Evolutionary conservation across 2,888 invertebrate genomes (phyloP).

Genomic region (Helleia helle): DNA sequence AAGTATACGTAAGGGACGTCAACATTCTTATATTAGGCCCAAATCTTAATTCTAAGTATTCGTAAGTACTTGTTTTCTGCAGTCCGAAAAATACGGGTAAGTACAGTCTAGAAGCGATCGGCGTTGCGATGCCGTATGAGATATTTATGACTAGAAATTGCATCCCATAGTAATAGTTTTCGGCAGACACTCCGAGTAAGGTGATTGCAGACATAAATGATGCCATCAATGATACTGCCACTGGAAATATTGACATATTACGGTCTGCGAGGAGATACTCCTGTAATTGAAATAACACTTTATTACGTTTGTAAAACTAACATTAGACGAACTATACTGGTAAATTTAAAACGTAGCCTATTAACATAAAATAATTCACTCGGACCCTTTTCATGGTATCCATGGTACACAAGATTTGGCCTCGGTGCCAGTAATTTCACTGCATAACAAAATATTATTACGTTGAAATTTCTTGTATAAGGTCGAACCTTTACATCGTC

Average conservation of each 20-base stretch:
- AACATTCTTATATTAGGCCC: conserved; percentile 81
- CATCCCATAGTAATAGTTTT: conserved; percentile 88
- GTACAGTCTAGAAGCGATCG: conserved; percentile 83
- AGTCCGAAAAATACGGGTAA: conserved; percentile 90
- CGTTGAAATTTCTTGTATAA: too few relatives aligned
- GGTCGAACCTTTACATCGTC: too few relatives aligned
- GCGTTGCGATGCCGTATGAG: conserved; percentile 83
- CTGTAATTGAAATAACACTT: conserved; percentile 52
- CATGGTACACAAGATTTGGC: too few relatives aligned
- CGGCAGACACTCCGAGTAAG: conserved; percentile 89
- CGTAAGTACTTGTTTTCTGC: conserved; percentile 90
- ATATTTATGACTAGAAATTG: conserved; percentile 86
- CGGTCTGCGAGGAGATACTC: conserved; percentile 89
- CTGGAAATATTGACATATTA: conserved; percentile 85
- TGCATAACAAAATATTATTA: too few relatives aligned
- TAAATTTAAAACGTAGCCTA: too few relatives aligned
- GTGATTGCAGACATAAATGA: conserved; percentile 95
- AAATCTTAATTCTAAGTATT: conserved; percentile 93
- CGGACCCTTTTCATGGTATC: too few relatives aligned
- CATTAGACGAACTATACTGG: too few relatives aligned
- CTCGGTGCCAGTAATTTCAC: too few relatives aligned
- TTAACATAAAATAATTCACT: too few relatives aligned
- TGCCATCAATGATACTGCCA: conserved; percentile 93
- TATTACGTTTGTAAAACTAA: too few relatives aligned
- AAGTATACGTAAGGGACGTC: conserved; percentile 88